A percentile compares a stretch with the other conserved stretches of the same genome.
phyloP scores from a whole-genome alignment of 2,797 vertebrate genomes.

The Loriculus beryllinus region DNA sequence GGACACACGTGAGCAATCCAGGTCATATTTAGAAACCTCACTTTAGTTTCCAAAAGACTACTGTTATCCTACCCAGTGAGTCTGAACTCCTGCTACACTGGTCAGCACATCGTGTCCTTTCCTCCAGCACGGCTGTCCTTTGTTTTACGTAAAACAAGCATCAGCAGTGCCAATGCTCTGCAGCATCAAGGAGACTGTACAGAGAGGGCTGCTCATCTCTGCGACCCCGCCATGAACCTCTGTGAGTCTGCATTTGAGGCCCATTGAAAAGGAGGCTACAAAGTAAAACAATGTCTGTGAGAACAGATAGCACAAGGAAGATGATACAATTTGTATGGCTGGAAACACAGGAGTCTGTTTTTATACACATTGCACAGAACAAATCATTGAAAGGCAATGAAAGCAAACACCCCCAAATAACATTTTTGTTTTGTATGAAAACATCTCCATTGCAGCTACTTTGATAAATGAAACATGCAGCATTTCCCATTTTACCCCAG shows the following conservation, averaged over 20 bases:
- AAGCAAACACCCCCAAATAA: not conserved
- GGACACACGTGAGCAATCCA: not conserved
- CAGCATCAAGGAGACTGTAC: rapidly evolving
- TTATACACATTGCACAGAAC: not conserved
- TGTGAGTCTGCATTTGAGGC: not conserved
- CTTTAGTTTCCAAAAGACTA: not conserved
- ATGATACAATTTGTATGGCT: not conserved
- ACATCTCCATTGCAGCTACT: not conserved
- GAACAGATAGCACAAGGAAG: not conserved
- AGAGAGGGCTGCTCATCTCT: not conserved
- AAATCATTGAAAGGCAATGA: not conserved
- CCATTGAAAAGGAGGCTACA: not conserved
- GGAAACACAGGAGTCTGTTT: not conserved
- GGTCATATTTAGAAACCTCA: not conserved
- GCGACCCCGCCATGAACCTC: not conserved
- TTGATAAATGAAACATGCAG: not conserved
- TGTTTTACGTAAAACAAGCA: not conserved
- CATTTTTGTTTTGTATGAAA: not conserved
- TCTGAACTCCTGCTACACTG: not conserved
- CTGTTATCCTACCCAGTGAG: not conserved
- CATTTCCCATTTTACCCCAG: not conserved
- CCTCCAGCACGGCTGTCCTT: rapidly evolving
- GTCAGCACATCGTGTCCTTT: not conserved
- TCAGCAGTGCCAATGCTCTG: not conserved
- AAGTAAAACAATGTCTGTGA: not conserved